A percentile compares a stretch with the other conserved stretches of the same genome.
Evolutionary conservation across 2,797 vertebrate genomes (phyloP).

Genomic region (Lacerta agilis): DNA sequence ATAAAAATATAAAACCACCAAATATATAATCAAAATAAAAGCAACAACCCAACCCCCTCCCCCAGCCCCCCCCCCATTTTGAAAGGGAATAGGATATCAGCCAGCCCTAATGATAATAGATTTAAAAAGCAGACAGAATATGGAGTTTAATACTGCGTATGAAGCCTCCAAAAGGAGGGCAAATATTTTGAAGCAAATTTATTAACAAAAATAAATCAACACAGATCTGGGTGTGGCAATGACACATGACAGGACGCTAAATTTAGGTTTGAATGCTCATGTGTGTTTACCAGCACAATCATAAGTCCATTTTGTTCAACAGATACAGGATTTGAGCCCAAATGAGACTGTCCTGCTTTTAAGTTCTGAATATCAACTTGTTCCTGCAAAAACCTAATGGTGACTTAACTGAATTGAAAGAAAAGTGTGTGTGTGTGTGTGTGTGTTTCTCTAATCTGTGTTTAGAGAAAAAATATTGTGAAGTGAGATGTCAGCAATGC

Average conservation of each 20-base stretch:
- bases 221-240: not conserved
- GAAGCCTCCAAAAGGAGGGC: too few species aligned
- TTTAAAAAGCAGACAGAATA: too few species aligned
- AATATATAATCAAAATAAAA: too few species aligned
- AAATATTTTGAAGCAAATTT: too few species aligned
- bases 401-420: too few species aligned
- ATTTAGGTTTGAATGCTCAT: not conserved
- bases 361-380: not conserved
- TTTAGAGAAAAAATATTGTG: not conserved
- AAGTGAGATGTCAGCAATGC: not conserved
- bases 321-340: not conserved
- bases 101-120: too few species aligned
- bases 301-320: not conserved
- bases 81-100: too few species aligned
- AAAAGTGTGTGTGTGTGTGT: too few species aligned
- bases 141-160: too few species aligned
- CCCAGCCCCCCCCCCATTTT: too few species aligned
- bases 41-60: too few species aligned
- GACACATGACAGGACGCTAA: not conserved
- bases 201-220: not conserved
- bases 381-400: not conserved
- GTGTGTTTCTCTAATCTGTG: not conserved
- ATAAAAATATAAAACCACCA: too few species aligned
- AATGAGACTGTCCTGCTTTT: not conserved
- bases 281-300: not conserved